Percentiles rank a stretch among this genome's conserved stretches.
Conservation (phyloP, 1,140 invertebrate species). For the Cotesia vestalis region DNA sequence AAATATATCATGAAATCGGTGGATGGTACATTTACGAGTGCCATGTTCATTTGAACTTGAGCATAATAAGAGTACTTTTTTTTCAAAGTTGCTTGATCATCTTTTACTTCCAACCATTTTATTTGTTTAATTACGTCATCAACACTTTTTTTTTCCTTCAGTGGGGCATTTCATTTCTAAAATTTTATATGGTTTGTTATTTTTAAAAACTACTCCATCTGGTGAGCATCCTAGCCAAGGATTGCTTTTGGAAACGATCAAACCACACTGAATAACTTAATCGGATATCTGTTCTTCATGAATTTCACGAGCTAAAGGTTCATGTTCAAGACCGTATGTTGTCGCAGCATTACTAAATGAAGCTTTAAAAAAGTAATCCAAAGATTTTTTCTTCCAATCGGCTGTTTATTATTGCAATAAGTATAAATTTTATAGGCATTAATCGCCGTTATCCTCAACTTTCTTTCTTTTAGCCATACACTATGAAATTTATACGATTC, state of each 20-base stretch:
- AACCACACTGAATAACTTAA: not conserved
- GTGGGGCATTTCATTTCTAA: slow-evolving; percentile 4
- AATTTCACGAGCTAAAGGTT: not conserved
- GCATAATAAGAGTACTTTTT: slow-evolving; percentile 30
- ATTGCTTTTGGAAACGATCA: slow-evolving; percentile 1
- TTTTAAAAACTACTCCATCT: slow-evolving; percentile 5
- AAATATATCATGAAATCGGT: slow-evolving; percentile 26
- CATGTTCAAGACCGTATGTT: slow-evolving; percentile 13
- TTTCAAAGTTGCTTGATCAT: slow-evolving; percentile 19
- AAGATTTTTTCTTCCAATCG: slow-evolving; percentile 18
- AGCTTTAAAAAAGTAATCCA: slow-evolving; percentile 1
- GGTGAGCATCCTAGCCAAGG: slow-evolving; percentile 14
- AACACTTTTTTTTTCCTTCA: not conserved
- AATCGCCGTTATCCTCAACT: not conserved
- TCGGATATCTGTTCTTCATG: not conserved
- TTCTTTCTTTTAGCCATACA: slow-evolving; percentile 10
- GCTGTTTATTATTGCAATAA: slow-evolving; percentile 14
- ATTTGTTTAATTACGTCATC: not conserved
- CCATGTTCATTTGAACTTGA: slow-evolving; percentile 33
- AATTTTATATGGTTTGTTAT: slow-evolving; percentile 9
- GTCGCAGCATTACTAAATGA: not conserved
- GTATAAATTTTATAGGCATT: slow-evolving; percentile 7
- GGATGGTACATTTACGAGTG: slow-evolving; percentile 25
- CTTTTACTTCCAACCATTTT: not conserved
- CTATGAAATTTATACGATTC: not conserved